Base-by-base conservation (phyloP, 1,140 invertebrate species). In the Grapholita molesta region DNA sequence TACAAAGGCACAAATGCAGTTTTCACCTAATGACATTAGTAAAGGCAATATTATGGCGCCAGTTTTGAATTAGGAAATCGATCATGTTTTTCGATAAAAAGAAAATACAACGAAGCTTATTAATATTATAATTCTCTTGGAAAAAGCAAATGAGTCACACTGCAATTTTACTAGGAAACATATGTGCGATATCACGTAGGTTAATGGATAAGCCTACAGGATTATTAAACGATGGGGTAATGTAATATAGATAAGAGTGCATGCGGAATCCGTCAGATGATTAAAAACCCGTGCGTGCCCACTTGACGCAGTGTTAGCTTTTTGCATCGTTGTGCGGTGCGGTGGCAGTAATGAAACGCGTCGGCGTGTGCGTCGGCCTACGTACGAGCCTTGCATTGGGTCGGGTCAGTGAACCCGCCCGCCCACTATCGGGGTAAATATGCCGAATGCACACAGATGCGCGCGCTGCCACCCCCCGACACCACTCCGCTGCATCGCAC, bases 391-490 rank as follows among this genome's bases (percentile, higher is more conserved):
- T 89, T 85, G 87, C 88, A 90, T 90, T 88, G 89, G 89, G 85
- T 89, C 87, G 89, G 89, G 89, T 91, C 86, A 89, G 77, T 89
- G 89, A 91, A 84, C 89, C 83, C 86, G 80, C 84, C 89, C 87
- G 87, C 89, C 89, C 86, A 88, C 88, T 88, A 88, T 89, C 87
- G 84, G 89, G 89, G 89, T 91, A 91, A 91, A 91, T 91, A 91
- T 91, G 86, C 89, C 87, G 87, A 89, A 89, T 91, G 89, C 89
- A 91, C 88, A 90, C 89, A 89, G 87, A 91, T 91, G 88, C 88
- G 88, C 89, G 89, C 89, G 89, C 89, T 83, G 85, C 74, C 72
- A 74, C 76, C 78, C 72, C 77, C 71, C 72, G 66, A 55, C 76
- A 42, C 70, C 64, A 72, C 80, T 78, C 73, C 83, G 84, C 79